Base-by-base conservation (phyloP, 2,888 invertebrate genomes). In the Amphimallon solstitiale region DNA sequence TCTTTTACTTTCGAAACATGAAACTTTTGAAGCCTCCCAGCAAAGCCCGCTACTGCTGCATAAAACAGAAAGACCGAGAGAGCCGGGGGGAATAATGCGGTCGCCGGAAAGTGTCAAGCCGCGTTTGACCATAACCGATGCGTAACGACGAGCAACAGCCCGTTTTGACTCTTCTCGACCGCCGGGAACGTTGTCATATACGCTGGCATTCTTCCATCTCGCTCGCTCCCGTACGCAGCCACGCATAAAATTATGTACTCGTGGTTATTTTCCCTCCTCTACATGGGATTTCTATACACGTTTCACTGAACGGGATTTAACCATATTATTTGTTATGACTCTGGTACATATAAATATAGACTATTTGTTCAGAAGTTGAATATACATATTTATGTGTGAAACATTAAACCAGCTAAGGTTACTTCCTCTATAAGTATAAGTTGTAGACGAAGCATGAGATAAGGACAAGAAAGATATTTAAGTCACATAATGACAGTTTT, bases 51-150 rank as follows among this genome's bases (percentile, higher is more conserved):
- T 29, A 29, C 29, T 29, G 43, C 14, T 15, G 43, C 12, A 29
- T 5, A 29, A 23, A 59, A 12, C 43, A 45, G 56, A 4, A 43
- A 43, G 23, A 29, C 43, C 56, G 43, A 34, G 43, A 34, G 43
- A 29, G 9, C 6, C 29, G 40, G 9, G 56, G 56, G 48, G 14
- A 59, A 43, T 43, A 59, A 43, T 59, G 43, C 56, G 56, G 56
- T 43, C 56, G 56, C 56, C 56, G 64, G 67, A 65, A 65, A 68
- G 68, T 66, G 68, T 68, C 68, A 66, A 62, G 66, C 66, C 61
- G 52, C 68, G 66, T 66, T 68, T 66, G 68, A 68, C 68, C 68
- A 66, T 68, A 69, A 69, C 60, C 65, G 66, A 69, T 67, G 69
- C 69, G 69, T 69, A 67, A 69, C 69, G 61, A 45, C 63, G 66